Evolutionary conservation across 2,888 invertebrate species (phyloP).

Genomic region (Apamea epomidion): DNA sequence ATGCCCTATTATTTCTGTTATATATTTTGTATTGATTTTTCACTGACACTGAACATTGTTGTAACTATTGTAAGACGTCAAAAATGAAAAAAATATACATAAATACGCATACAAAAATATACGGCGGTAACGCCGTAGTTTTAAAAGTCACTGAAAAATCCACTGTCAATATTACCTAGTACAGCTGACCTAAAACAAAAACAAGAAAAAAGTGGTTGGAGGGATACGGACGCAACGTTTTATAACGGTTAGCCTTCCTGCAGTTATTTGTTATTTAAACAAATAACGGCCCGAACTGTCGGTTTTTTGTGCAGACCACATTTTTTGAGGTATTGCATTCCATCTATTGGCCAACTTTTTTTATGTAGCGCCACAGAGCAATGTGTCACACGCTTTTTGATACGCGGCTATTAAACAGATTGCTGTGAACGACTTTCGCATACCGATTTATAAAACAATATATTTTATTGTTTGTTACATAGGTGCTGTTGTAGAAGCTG

Average conservation of each 20-base stretch:
- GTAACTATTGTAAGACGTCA: background rate
- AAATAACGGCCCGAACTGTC: background rate
- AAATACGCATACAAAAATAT: too few species aligned
- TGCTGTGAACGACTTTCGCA: constrained; percentile 9
- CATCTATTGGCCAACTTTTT: background rate
- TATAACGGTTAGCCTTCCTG: background rate
- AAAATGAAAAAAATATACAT: background rate
- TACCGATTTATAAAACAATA: constrained; percentile 1
- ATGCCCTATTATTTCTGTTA: background rate
- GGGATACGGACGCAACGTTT: background rate
- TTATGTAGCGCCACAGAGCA: background rate
- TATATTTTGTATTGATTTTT: background rate
- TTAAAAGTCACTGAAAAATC: background rate
- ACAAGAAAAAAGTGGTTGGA: background rate
- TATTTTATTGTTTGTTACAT: background rate
- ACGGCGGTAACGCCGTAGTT: too few species aligned
- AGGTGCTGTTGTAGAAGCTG: too few species aligned
- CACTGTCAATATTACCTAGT: background rate
- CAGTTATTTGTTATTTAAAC: constrained; percentile 34
- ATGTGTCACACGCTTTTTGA: constrained; percentile 27
- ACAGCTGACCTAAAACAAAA: background rate
- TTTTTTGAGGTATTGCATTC: constrained; percentile 25
- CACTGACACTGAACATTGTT: background rate
- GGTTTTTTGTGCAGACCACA: background rate
- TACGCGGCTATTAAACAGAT: background rate